A percentile compares a stretch with the other conserved stretches of the same genome.
phyloP scores from a whole-genome alignment of 1,140 invertebrate species.

The Stenopsyche tienmushanensis region DNA sequence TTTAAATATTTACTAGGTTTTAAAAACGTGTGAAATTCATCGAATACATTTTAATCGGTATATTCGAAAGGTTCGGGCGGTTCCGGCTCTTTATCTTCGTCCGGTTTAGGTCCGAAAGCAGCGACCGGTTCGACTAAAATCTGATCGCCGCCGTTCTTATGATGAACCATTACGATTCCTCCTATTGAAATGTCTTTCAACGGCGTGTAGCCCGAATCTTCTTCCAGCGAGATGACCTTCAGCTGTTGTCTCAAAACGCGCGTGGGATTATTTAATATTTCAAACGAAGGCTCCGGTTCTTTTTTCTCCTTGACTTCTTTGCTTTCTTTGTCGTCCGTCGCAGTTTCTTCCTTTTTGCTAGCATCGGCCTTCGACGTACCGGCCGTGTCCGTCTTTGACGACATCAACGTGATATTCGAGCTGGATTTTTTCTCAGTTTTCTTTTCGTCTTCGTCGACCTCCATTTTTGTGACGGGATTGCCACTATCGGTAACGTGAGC shows the following conservation, averaged over 20 bases:
- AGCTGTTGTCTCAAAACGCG: constrained; percentile 91
- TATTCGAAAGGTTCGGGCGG: constrained; percentile 97
- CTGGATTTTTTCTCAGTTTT: constrained; percentile 60
- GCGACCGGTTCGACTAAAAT: constrained; percentile 93
- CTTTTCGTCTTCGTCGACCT: constrained; percentile 67
- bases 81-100: constrained; percentile 95
- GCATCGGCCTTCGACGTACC: constrained; percentile 52
- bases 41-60: constrained; percentile 66
- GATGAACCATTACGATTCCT: constrained; percentile 93
- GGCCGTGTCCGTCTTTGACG: constrained; percentile 58
- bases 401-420: constrained; percentile 56
- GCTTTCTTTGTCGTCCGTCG: constrained; percentile 55
- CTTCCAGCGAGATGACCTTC: constrained; percentile 80
- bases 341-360: constrained; percentile 53
- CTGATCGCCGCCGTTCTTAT: constrained; percentile 76
- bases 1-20: too few species aligned
- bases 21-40: too few species aligned
- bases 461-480: constrained; percentile 64
- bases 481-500: constrained; percentile 59
- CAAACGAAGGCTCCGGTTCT: constrained; percentile 85
- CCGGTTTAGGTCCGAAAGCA: constrained; percentile 89
- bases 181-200: constrained; percentile 92
- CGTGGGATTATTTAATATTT: constrained; percentile 92
- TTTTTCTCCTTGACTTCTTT: constrained; percentile 70
- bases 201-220: constrained; percentile 77